These are phyloP conservation scores for Gambusia affinis DNA, from an alignment of 2,113 vertebrate genomes.

Conservation along the genomic window DNA sequence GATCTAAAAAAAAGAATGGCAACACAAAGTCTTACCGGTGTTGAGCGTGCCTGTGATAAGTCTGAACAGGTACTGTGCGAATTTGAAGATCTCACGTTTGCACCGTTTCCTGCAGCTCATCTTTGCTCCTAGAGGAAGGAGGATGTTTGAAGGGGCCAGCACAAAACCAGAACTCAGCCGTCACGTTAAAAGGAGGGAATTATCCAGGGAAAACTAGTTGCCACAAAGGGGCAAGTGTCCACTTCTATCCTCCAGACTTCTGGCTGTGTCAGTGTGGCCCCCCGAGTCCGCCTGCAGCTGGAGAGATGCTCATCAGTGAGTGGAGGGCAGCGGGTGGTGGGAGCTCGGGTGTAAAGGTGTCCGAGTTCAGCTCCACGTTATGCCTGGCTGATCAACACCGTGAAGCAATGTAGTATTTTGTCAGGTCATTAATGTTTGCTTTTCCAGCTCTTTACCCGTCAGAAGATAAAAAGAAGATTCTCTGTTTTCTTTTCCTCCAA, in stretches of 20 bases:
- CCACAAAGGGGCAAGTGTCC: slow-evolving; percentile 23
- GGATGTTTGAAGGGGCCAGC: slow-evolving; percentile 51
- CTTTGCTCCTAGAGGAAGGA: slow-evolving; percentile 64
- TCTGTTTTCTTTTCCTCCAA: slow-evolving; percentile 47
- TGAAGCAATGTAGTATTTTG: slow-evolving; percentile 42
- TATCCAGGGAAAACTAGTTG: slow-evolving; percentile 46
- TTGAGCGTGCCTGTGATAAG: slow-evolving; percentile 93
- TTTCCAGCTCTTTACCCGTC: slow-evolving; percentile 56
- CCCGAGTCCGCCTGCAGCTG: slow-evolving; percentile 32
- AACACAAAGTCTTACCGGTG: slow-evolving; percentile 84
- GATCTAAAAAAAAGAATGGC: slow-evolving; percentile 1
- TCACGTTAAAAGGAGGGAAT: slow-evolving; percentile 33
- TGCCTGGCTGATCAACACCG: slow-evolving; percentile 38
- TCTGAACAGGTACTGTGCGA: slow-evolving; percentile 95
- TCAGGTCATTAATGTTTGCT: slow-evolving; percentile 75
- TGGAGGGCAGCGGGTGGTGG: slow-evolving; percentile 23
- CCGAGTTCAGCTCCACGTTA: slow-evolving; percentile 37
- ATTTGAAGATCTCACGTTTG: slow-evolving; percentile 95
- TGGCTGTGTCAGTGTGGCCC: slow-evolving; percentile 64
- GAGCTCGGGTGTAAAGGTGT: slow-evolving; percentile 22
- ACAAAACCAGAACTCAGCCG: slow-evolving; percentile 49
- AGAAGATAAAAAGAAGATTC: slow-evolving; percentile 25
- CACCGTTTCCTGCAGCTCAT: slow-evolving; percentile 98
- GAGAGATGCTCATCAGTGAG: slow-evolving; percentile 56
- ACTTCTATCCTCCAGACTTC: slow-evolving; percentile 52